A percentile compares a stretch with the other conserved stretches of the same genome.
These are phyloP conservation scores for Phyllotreta cruciferae DNA, from an alignment of 2,888 invertebrate genomes.

Conservation along the genomic window DNA sequence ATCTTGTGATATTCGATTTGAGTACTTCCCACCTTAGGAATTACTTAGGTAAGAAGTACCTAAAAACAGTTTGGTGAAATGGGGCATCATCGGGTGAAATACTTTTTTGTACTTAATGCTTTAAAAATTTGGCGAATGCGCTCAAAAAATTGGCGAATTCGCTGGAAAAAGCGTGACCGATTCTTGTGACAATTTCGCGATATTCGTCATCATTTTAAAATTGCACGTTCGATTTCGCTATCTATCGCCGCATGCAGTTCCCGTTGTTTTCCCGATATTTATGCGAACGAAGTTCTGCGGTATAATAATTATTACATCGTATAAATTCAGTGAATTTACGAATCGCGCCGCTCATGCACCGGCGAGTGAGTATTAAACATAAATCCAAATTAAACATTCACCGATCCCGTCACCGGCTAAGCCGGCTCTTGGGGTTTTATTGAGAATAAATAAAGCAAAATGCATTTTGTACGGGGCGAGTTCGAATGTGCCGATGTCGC, in stretches of 20 bases:
- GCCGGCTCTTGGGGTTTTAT: conserved; percentile 23
- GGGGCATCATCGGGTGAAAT: too few species aligned
- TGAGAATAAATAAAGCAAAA: conserved; percentile 27
- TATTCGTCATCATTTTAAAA: conserved; percentile 1
- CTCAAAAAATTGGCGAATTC: too few species aligned
- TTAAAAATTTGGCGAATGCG: too few species aligned
- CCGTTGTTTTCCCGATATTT: conserved; percentile 16
- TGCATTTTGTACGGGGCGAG: conserved; percentile 4
- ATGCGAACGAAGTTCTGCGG: conserved; percentile 23
- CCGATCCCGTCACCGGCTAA: conserved; percentile 25
- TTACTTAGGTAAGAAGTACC: too few species aligned
- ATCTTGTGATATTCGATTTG: too few species aligned
- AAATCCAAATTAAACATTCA: conserved; percentile 31
- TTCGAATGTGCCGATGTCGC: neutral
- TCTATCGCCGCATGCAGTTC: conserved; percentile 8
- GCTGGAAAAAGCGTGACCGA: neutral
- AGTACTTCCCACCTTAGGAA: too few species aligned
- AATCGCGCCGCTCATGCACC: conserved; percentile 23
- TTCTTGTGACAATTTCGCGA: neutral
- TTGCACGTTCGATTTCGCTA: conserved; percentile 3
- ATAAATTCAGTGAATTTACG: conserved; percentile 21
- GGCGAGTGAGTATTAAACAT: conserved; percentile 29
- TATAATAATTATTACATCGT: conserved; percentile 29
- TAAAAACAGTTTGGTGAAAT: too few species aligned
- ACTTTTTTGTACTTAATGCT: too few species aligned